These are phyloP conservation scores for Xiphias gladius DNA, from an alignment of 2,113 vertebrate species.

Conservation along the genomic window DNA sequence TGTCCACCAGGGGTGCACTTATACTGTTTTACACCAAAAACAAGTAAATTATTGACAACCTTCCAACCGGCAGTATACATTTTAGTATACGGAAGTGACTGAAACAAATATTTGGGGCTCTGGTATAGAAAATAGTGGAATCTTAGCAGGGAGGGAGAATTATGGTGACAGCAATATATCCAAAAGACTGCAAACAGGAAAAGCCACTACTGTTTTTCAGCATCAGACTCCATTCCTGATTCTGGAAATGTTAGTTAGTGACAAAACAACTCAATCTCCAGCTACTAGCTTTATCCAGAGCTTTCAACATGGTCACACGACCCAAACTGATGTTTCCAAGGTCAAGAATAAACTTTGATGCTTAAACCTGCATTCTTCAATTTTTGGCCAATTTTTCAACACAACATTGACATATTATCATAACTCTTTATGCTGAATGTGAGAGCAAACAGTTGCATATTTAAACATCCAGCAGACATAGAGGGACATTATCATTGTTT, in stretches of 20 bases:
- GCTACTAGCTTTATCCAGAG: background rate
- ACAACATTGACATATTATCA: too few relatives aligned
- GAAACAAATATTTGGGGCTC: background rate
- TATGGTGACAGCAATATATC: background rate
- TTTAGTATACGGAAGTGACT: background rate
- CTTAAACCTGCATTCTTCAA: too few relatives aligned
- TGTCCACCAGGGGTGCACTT: background rate
- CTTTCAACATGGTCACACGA: background rate
- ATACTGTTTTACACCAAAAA: constrained; percentile 6
- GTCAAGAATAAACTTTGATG: too few relatives aligned
- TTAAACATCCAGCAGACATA: too few relatives aligned
- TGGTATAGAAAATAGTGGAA: background rate
- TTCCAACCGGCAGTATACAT: constrained; percentile 17
- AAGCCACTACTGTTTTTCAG: background rate
- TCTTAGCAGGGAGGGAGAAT: background rate
- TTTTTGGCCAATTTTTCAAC: too few relatives aligned
- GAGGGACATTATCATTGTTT: too few relatives aligned
- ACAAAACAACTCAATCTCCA: background rate
- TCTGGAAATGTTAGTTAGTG: too few relatives aligned
- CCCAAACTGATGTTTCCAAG: too few relatives aligned
- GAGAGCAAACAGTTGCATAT: too few relatives aligned
- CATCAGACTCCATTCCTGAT: too few relatives aligned
- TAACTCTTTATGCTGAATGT: too few relatives aligned
- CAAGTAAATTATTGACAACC: constrained; percentile 50
- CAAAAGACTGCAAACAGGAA: background rate